Percentiles rank a stretch among this genome's conserved stretches.
These are phyloP conservation scores for Chamaea fasciata DNA, from an alignment of 2,113 vertebrate species.

Conservation along the genomic window DNA sequence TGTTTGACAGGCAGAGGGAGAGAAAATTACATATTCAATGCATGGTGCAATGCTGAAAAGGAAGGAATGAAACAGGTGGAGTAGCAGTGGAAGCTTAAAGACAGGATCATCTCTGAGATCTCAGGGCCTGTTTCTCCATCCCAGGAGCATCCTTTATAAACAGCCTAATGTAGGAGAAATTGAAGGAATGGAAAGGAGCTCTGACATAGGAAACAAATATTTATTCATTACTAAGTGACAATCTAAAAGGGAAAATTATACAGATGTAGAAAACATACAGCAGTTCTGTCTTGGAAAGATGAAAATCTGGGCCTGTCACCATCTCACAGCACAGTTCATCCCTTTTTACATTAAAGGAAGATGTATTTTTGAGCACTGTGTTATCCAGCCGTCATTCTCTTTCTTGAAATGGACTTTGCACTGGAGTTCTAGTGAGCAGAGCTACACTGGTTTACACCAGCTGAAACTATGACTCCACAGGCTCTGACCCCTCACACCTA, in stretches of 20 bases:
- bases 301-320: background rate
- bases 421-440: background rate
- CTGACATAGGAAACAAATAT: slow-evolving; percentile 22
- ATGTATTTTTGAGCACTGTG: background rate
- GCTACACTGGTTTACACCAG: background rate
- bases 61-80: slow-evolving; percentile 22
- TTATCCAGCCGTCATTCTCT: background rate
- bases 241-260: background rate
- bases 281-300: background rate
- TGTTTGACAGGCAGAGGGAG: background rate
- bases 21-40: slow-evolving; percentile 19
- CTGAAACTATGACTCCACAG: background rate
- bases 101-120: slow-evolving; percentile 25
- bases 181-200: background rate
- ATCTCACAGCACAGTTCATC: background rate
- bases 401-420: background rate
- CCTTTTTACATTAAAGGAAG: background rate
- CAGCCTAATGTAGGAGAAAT: background rate
- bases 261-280: background rate
- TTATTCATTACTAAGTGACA: slow-evolving; percentile 28
- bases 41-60: background rate
- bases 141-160: slow-evolving; percentile 30
- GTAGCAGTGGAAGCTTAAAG: slow-evolving; percentile 33
- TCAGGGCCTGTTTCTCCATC: background rate
- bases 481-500: background rate